phyloP scores from a whole-genome alignment of 2,113 vertebrate species.

The Neogale vison region DNA sequence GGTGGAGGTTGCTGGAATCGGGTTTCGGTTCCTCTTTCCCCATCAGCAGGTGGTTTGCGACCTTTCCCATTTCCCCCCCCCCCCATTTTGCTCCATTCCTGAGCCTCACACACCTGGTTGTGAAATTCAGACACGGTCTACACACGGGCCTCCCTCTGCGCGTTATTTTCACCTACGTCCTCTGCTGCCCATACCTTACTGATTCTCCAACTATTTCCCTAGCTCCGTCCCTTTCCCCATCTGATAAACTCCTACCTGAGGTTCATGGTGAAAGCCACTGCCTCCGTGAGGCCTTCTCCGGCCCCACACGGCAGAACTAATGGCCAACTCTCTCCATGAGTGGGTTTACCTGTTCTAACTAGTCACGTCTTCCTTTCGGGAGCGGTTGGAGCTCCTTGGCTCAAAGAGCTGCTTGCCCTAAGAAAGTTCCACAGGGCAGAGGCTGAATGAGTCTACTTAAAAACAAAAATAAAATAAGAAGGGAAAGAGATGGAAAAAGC shows the following conservation, averaged over 20 bases:
- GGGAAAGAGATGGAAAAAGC: background rate
- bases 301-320: background rate
- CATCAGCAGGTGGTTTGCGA: rapidly evolving
- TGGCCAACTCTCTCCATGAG: rapidly evolving
- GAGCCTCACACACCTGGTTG: background rate
- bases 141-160: background rate
- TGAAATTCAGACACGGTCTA: background rate
- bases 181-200: background rate
- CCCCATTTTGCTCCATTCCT: background rate
- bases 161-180: background rate
- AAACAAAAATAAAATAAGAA: background rate
- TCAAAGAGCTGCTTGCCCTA: background rate
- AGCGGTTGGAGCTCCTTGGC: background rate
- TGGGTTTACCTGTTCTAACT: background rate
- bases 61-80: background rate
- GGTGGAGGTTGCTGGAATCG: rapidly evolving
- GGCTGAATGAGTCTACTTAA: background rate
- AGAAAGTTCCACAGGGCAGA: background rate
- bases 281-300: background rate
- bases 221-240: background rate
- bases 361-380: background rate
- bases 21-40: background rate
- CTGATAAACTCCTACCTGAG: background rate
- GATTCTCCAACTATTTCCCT: too few species aligned
- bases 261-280: background rate